phyloP scores from a whole-genome alignment of 2,113 vertebrate species.

The Colaptes auratus region DNA sequence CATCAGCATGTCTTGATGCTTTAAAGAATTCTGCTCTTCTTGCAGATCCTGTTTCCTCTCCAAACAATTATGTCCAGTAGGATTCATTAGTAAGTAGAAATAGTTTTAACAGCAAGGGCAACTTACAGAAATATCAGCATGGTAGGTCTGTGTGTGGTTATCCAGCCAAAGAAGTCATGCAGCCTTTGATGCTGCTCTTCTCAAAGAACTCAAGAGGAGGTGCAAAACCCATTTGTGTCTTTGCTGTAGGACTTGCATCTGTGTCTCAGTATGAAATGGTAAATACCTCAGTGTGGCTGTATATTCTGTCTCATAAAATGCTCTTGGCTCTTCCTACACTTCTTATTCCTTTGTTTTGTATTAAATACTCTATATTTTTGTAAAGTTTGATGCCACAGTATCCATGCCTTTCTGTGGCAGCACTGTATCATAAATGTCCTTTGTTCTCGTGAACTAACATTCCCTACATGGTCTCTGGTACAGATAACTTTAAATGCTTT shows the following conservation, averaged over 20 bases:
- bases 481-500: background rate
- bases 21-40: background rate
- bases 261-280: background rate
- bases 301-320: background rate
- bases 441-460: background rate
- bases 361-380: background rate
- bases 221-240: background rate
- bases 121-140: background rate
- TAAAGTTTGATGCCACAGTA: background rate
- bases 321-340: background rate
- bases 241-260: background rate
- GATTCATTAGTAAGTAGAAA: background rate
- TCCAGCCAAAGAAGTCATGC: background rate
- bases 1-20: background rate
- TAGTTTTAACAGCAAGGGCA: background rate
- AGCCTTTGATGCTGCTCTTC: background rate
- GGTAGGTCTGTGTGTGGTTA: background rate
- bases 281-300: background rate
- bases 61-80: background rate
- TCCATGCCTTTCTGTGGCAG: background rate
- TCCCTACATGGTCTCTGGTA: background rate
- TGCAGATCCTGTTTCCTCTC: background rate
- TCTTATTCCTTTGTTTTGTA: background rate
- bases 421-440: background rate
- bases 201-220: background rate